phyloP scores from a whole-genome alignment of 2,113 vertebrate genomes.

The Chiloscyllium plagiosum region DNA sequence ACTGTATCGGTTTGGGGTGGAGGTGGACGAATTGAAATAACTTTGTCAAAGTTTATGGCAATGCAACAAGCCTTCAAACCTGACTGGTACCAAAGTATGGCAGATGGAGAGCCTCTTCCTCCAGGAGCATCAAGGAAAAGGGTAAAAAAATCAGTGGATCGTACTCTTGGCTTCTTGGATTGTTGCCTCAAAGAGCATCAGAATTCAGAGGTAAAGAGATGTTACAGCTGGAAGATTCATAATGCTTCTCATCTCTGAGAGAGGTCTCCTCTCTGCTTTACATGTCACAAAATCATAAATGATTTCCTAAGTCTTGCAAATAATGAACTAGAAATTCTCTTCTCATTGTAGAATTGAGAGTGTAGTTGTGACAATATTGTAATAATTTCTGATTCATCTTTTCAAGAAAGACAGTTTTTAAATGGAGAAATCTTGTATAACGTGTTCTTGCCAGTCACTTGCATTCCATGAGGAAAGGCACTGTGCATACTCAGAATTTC shows the following conservation, averaged over 20 bases:
- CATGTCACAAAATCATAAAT: neutral
- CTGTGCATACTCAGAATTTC: neutral
- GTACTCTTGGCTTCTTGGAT: slow-evolving; percentile 81
- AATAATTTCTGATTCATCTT: neutral
- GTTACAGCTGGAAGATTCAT: neutral
- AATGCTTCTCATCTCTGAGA: neutral
- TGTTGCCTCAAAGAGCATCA: slow-evolving; percentile 71
- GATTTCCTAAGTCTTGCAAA: neutral
- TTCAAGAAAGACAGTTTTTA: neutral
- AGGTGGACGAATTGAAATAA: slow-evolving; percentile 84
- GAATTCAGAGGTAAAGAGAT: slow-evolving; percentile 62
- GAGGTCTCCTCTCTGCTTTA: neutral
- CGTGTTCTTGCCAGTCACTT: neutral
- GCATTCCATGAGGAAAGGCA: neutral
- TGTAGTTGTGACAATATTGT: neutral
- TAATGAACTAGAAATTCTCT: neutral
- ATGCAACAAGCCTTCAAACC: slow-evolving; percentile 73
- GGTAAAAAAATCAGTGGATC: slow-evolving; percentile 81
- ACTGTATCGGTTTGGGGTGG: slow-evolving; percentile 83
- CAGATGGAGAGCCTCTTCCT: slow-evolving; percentile 78
- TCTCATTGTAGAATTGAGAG: neutral
- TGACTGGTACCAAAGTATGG: slow-evolving; percentile 90
- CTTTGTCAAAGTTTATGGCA: slow-evolving; percentile 76
- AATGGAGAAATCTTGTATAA: neutral
- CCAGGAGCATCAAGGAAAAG: slow-evolving; percentile 66